phyloP scores from a whole-genome alignment of 1,140 invertebrate genomes.

The Belonocnema kinseyi region DNA sequence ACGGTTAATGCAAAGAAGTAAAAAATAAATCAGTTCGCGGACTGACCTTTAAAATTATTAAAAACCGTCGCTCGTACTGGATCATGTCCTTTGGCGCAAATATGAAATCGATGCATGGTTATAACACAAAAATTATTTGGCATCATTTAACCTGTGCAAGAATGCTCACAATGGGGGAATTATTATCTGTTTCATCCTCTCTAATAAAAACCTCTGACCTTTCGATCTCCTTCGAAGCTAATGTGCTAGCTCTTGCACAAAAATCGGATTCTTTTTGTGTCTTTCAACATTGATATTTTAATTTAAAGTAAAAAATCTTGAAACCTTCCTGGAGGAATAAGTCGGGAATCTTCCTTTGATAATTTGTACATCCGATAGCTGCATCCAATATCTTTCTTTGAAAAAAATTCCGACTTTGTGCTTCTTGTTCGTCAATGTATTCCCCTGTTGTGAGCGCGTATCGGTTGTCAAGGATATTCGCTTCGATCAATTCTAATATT shows the following conservation, averaged over 20 bases:
- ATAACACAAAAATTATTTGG: slow-evolving; percentile 1
- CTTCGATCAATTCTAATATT: slow-evolving; percentile 15
- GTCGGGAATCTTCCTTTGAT: not conserved
- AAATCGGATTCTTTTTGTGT: not conserved
- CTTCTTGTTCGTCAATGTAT: not conserved
- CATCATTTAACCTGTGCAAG: slow-evolving; percentile 2
- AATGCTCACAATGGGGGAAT: slow-evolving; percentile 15
- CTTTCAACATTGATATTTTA: slow-evolving; percentile 11
- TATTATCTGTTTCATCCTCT: not conserved
- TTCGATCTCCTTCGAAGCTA: not conserved
- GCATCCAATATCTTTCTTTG: not conserved
- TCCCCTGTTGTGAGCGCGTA: slow-evolving; percentile 27
- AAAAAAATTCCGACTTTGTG: slow-evolving; percentile 25
- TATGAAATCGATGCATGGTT: slow-evolving; percentile 16
- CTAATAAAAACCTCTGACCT: not conserved
- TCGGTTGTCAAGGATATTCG: slow-evolving; percentile 18
- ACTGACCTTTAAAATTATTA: not conserved
- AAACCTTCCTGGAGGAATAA: not conserved
- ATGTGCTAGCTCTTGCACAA: not conserved
- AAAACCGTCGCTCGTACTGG: not conserved
- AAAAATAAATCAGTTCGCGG: not conserved
- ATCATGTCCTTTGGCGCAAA: not conserved
- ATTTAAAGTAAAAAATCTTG: not conserved
- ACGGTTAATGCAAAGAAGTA: not conserved
- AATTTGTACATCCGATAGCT: not conserved